These are phyloP conservation scores for Agapetus fuscipes DNA, from an alignment of 2,888 invertebrate species.

Conservation along the genomic window DNA sequence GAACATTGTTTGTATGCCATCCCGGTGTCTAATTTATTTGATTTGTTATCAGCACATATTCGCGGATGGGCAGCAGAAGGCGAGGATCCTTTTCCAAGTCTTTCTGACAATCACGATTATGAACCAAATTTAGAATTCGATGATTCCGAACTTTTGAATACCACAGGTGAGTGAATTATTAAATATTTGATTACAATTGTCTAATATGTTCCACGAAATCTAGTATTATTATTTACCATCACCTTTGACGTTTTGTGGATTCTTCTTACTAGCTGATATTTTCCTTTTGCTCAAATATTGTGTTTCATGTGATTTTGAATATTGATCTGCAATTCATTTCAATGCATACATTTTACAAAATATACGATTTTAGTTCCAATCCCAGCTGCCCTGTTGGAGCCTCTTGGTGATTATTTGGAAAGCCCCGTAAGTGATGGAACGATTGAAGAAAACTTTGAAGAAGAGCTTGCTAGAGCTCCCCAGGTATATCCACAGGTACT, in stretches of 20 bases:
- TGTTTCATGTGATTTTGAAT: too few species aligned
- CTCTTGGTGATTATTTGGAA: slow-evolving; percentile 29
- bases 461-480: slow-evolving; percentile 65
- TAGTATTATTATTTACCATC: too few species aligned
- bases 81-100: slow-evolving; percentile 76
- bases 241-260: too few species aligned
- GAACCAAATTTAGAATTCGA: slow-evolving; percentile 95
- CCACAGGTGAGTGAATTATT: slow-evolving; percentile 49
- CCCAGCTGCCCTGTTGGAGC: slow-evolving; percentile 34
- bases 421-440: slow-evolving; percentile 73
- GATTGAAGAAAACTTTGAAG: slow-evolving; percentile 86
- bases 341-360: background rate
- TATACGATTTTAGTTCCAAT: slow-evolving; percentile 24
- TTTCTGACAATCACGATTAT: slow-evolving; percentile 87
- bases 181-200: too few species aligned
- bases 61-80: slow-evolving; percentile 13
- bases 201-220: too few species aligned
- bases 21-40: too few species aligned
- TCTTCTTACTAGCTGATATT: too few species aligned
- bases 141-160: slow-evolving; percentile 77
- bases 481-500: slow-evolving; percentile 33
- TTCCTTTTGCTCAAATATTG: too few species aligned
- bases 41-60: slow-evolving; percentile 2
- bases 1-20: too few species aligned
- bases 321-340: too few species aligned